Evolutionary conservation across 2,888 invertebrate species (phyloP), one percentile per base, ranked within the genome.

Genomic region (Dolomedes plantarius): DNA sequence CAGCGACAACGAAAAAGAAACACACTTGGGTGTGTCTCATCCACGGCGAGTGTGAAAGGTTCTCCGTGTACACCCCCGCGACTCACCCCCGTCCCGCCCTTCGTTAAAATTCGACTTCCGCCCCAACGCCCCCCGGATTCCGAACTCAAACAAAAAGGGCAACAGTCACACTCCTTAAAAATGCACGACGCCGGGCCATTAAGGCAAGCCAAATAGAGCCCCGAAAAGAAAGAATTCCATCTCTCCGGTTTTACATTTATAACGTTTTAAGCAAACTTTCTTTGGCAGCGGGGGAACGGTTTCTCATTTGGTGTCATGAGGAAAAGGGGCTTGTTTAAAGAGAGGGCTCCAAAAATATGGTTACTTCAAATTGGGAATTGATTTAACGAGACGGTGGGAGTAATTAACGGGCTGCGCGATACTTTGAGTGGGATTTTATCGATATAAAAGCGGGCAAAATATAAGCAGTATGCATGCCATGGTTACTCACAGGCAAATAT

Each of bases 141-240:
- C 69, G 67, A 83, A 75, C 81, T 82, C 75, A 82, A 83, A 83
- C 82, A 83, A 83, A 83, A 83, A 82, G 76, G 76, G 80, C 41
- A 73, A 46, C 62, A 64, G 28, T 39, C 67, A n/a, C 19, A 1
- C 73, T 68, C 80, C 69, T 81, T 73, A 79, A 79, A 79, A 79
- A 79, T 75, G 75, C 81, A 69, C 39, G 72, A 72, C 41, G 31
- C 67, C 67, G 28, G 32, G 32, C 80, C 76, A 83, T 83, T 83
- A 83, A 39, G 67, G 50, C 23, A 65, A 29, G 29, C 75, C 80
- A 75, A 82, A 75, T 19, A 82, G 36, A 62, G 23, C 7, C 23
- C 28, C 39, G 39, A 68, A 36, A 71, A 41, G 65, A 67, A 39
- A 39, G 31, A 79, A 72, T 31, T 76, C 64, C 76, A 72, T 83